Evolutionary conservation across 2,113 vertebrate species (phyloP).

Genomic region (Saimiri boliviensis): DNA sequence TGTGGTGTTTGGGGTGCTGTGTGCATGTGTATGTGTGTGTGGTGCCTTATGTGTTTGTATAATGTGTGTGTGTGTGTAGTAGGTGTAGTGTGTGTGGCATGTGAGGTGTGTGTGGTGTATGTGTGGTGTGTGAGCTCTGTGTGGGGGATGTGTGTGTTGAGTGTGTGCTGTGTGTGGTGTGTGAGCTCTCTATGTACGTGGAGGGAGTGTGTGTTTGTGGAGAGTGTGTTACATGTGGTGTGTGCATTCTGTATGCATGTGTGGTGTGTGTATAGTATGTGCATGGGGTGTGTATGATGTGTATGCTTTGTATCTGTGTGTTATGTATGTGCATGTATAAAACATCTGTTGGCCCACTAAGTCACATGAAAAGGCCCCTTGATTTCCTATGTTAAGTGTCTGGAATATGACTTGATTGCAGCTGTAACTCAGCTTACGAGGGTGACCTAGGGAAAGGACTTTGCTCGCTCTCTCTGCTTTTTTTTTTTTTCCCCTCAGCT

Average conservation of each 20-base stretch:
- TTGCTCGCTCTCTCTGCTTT: neutral
- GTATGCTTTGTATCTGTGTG: neutral
- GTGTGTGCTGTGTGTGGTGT: no score
- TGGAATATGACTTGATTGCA: neutral
- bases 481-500: no score
- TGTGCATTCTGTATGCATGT: neutral
- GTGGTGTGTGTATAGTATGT: neutral
- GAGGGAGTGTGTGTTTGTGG: neutral
- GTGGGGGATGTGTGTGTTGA: neutral
- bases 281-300: neutral
- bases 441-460: accelerated
- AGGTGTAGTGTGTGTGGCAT: neutral
- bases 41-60: neutral
- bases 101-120: neutral
- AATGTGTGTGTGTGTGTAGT: neutral
- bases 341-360: neutral
- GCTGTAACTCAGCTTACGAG: neutral
- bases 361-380: neutral
- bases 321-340: neutral
- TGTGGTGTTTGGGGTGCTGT: no score
- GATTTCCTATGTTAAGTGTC: neutral
- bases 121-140: neutral
- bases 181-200: neutral
- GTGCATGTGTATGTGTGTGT: neutral
- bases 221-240: neutral